phyloP scores from a whole-genome alignment of 2,113 vertebrate genomes.

The Anarhynchus alexandrinus region DNA sequence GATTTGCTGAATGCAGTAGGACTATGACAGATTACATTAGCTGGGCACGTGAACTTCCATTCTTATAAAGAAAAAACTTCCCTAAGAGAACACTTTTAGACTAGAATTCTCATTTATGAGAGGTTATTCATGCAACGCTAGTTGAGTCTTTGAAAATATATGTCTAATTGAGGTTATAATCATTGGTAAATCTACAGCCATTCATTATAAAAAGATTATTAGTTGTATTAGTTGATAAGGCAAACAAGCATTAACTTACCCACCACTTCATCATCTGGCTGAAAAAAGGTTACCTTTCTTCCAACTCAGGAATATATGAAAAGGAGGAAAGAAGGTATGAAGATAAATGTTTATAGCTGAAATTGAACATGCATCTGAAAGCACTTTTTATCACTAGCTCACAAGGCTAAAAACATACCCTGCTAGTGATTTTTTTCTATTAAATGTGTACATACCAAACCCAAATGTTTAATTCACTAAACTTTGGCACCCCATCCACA shows the following conservation, averaged over 20 bases:
- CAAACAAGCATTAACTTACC: conserved; percentile 76
- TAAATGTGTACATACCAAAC: not conserved
- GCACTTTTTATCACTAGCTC: not conserved
- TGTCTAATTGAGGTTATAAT: no score
- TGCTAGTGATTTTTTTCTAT: not conserved
- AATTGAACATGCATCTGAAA: not conserved
- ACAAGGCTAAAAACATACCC: not conserved
- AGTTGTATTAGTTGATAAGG: not conserved
- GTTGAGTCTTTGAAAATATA: not conserved
- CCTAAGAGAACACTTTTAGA: not conserved
- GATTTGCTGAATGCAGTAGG: not conserved
- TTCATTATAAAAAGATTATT: not conserved
- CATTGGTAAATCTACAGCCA: no score
- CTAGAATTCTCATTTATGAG: not conserved
- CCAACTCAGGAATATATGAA: conserved; percentile 76
- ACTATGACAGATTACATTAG: not conserved
- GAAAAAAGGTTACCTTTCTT: conserved; percentile 89
- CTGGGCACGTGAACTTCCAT: not conserved
- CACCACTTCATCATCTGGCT: conserved; percentile 89
- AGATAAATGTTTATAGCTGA: not conserved
- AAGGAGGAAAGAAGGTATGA: not conserved
- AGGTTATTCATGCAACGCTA: not conserved
- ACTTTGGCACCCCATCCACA: not conserved
- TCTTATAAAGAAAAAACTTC: not conserved
- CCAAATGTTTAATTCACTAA: not conserved